Evolutionary conservation across 2,113 vertebrate genomes (phyloP).

Genomic region (Falco punctatus): DNA sequence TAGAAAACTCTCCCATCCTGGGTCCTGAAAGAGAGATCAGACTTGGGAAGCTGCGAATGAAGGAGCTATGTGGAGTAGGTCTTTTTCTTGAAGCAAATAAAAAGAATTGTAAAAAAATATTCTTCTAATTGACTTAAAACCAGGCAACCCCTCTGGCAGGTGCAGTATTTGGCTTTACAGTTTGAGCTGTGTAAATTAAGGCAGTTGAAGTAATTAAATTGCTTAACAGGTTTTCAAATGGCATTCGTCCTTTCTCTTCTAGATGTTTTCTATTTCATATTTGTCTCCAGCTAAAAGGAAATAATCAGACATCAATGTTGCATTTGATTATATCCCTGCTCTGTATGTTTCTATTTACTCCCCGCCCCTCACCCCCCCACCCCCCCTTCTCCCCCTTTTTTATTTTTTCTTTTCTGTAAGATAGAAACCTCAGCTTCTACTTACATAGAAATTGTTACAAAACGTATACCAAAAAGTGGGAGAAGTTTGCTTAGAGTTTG

Average conservation of each 20-base stretch:
- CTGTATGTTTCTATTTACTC: neutral
- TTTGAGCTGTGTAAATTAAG: conserved; percentile 22
- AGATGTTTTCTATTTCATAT: conserved; percentile 8
- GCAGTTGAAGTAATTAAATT: conserved; percentile 52
- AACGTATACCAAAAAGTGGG: neutral
- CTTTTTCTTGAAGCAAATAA: conserved; percentile 1
- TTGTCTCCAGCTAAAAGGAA: conserved; percentile 3
- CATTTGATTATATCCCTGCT: neutral
- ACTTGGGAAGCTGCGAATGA: neutral
- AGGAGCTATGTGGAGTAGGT: neutral
- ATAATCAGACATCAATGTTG: neutral
- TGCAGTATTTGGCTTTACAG: neutral
- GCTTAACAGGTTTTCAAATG: conserved; percentile 16
- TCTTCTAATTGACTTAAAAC: conserved; percentile 8
- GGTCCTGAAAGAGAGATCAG: neutral
- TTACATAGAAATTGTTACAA: neutral
- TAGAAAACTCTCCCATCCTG: neutral
- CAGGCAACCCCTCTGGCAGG: neutral
- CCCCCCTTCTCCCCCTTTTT: too few relatives aligned
- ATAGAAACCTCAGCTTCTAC: neutral
- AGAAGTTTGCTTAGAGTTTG: neutral
- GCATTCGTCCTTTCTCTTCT: neutral
- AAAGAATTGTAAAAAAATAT: neutral
- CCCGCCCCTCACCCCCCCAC: too few relatives aligned
- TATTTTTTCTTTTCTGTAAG: neutral